Percentiles rank a stretch among this genome's conserved stretches.
These are phyloP conservation scores for Malurus leucopterus DNA, from an alignment of 2,797 vertebrate genomes.

Conservation along the genomic window DNA sequence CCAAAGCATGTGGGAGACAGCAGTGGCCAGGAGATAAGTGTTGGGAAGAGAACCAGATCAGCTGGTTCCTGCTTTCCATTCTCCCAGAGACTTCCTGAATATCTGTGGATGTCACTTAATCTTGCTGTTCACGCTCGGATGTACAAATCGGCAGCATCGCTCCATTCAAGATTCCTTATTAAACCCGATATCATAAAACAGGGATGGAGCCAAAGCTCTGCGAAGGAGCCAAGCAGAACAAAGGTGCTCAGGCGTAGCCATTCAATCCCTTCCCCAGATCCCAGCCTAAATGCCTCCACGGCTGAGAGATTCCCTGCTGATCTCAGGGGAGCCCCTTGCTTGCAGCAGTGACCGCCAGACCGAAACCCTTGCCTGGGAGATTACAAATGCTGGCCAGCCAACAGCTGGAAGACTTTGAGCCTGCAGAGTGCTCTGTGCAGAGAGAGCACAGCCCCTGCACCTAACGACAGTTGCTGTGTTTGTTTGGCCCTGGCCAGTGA, in stretches of 20 bases:
- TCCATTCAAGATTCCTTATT: constrained; percentile 30
- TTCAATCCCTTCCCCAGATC: constrained; percentile 7
- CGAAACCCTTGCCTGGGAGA: constrained; percentile 24
- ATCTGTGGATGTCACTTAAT: constrained; percentile 9
- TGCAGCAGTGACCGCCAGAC: neutral
- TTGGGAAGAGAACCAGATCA: neutral
- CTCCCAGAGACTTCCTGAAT: neutral
- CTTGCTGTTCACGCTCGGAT: neutral
- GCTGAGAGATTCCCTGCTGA: neutral
- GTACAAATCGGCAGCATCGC: neutral
- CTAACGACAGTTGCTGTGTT: constrained; percentile 59
- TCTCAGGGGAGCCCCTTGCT: constrained; percentile 23
- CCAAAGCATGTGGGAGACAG: neutral
- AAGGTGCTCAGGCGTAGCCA: neutral
- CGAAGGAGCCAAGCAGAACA: neutral
- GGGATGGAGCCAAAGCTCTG: neutral
- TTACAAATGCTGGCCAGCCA: neutral
- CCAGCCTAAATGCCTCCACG: neutral
- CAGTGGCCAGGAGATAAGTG: neutral
- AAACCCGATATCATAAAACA: neutral
- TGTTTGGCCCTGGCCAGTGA: constrained; percentile 46
- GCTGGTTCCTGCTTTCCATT: constrained; percentile 1
- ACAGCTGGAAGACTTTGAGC: constrained; percentile 52
- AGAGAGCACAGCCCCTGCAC: constrained; percentile 12
- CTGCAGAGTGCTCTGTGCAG: neutral